Conservation (phyloP, 2,113 vertebrate species). For the Sardina pilchardus region DNA sequence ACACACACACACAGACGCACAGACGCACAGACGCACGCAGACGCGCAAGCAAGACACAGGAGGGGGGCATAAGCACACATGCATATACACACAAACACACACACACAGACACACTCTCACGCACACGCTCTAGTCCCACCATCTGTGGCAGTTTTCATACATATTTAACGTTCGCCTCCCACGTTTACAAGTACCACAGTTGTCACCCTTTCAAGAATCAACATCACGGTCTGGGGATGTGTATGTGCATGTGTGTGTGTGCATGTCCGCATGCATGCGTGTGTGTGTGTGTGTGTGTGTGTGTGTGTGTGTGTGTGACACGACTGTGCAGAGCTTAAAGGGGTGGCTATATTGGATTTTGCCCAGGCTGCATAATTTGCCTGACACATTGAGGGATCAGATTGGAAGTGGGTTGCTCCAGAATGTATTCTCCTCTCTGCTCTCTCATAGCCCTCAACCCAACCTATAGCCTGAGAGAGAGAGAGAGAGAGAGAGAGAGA, state of each 20-base stretch:
- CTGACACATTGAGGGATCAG: constrained; percentile 70
- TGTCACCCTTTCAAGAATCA: constrained; percentile 16
- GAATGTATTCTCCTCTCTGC: constrained; percentile 70
- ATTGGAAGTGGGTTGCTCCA: constrained; percentile 64
- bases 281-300: background rate
- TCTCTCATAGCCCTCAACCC: constrained; percentile 40
- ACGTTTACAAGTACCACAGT: constrained; percentile 5
- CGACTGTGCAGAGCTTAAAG: constrained; percentile 38
- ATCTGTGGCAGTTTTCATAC: constrained; percentile 6
- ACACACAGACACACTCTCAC: background rate
- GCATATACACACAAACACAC: background rate
- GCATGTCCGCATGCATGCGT: background rate
- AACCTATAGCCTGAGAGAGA: constrained; percentile 44
- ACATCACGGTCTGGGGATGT: background rate
- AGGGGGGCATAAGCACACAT: no score
- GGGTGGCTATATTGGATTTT: constrained; percentile 66
- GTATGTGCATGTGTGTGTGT: background rate
- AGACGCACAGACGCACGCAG: background rate
- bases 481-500: background rate
- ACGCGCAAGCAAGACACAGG: background rate
- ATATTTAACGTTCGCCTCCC: background rate
- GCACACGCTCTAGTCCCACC: background rate
- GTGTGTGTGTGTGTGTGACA: background rate
- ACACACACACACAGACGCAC: constrained; percentile 2
- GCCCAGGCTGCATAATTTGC: constrained; percentile 68